phyloP scores from a whole-genome alignment of 2,113 vertebrate species.

The Leptocoma aspasia region DNA sequence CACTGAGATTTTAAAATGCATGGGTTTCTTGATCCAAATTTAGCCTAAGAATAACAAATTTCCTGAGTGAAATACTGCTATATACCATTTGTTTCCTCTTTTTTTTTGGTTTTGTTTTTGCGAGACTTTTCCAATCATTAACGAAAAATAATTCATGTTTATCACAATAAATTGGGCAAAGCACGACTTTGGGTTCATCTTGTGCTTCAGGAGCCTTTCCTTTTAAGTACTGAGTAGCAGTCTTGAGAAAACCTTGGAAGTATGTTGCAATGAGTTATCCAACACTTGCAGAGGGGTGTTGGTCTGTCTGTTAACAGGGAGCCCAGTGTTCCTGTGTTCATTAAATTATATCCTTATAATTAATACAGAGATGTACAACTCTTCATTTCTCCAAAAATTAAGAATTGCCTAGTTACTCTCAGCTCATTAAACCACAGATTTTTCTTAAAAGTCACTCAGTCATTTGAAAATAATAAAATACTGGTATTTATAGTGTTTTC shows the following conservation, averaged over 20 bases:
- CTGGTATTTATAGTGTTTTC: slow-evolving; percentile 2
- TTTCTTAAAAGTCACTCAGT: background rate
- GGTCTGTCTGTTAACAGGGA: background rate
- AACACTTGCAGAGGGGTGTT: background rate
- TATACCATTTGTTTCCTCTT: background rate
- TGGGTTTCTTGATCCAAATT: background rate
- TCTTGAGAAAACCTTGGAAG: background rate
- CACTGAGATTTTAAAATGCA: background rate
- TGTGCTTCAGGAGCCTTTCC: background rate
- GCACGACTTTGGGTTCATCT: background rate
- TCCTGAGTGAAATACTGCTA: background rate
- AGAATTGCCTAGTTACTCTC: background rate
- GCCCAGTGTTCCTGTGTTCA: background rate
- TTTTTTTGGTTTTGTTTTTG: background rate
- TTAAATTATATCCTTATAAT: background rate
- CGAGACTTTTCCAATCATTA: background rate
- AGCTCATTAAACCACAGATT: background rate
- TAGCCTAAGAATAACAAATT: background rate
- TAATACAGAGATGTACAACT: background rate
- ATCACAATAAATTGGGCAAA: background rate
- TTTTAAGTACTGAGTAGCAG: background rate
- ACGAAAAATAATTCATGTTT: background rate
- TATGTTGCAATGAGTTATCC: background rate
- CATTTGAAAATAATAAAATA: slow-evolving; percentile 24
- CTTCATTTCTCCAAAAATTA: background rate